Base-by-base conservation (phyloP, 2,888 invertebrate species). In the Terebella lapidaria region DNA sequence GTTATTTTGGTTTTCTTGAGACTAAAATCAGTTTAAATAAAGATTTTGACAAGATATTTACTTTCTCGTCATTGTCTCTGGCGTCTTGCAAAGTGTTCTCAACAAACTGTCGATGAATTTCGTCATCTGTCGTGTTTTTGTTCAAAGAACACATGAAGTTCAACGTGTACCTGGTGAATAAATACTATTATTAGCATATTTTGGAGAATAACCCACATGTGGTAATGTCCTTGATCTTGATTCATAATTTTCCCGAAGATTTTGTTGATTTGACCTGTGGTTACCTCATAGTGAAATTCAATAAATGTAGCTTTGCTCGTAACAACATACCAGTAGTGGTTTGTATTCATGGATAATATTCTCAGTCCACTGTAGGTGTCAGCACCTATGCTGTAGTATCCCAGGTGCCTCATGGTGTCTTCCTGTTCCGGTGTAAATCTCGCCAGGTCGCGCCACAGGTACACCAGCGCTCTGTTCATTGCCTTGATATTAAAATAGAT, bases 121-220 rank as follows among this genome's bases (percentile, higher is more conserved):
- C 42, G 10, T 35, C 42, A 15, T 35, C 42, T 35, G 42, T 35
- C n/a, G 42, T 35, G 42, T 35, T 35, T 35, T n/a, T 35, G 42
- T 35, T 35, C n/a, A 35, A 35, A 15, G 42, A n/a, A 15, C 10
- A 10, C 42, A 35, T 35, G 49, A 49, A 49, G 24, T 49, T 49
- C 5, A 49, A 22, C 49, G 49, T n/a, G 24, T 49, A 49, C 49
- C 49, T 49, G 49, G 5, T 49, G 49, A 35, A n/a, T n/a, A n/a
- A n/a, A n/a, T n/a, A n/a, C n/a, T n/a, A n/a, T n/a, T n/a, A n/a
- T n/a, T n/a, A n/a, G n/a, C n/a, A n/a, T n/a, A n/a, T n/a, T n/a
- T n/a, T n/a, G n/a, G n/a, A n/a, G n/a, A n/a, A n/a, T n/a, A n/a
- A n/a, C n/a, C n/a, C n/a, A n/a, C n/a, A n/a, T n/a, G n/a, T n/a